phyloP scores from a whole-genome alignment of 2,113 vertebrate genomes.

The Rhipidura dahli region DNA sequence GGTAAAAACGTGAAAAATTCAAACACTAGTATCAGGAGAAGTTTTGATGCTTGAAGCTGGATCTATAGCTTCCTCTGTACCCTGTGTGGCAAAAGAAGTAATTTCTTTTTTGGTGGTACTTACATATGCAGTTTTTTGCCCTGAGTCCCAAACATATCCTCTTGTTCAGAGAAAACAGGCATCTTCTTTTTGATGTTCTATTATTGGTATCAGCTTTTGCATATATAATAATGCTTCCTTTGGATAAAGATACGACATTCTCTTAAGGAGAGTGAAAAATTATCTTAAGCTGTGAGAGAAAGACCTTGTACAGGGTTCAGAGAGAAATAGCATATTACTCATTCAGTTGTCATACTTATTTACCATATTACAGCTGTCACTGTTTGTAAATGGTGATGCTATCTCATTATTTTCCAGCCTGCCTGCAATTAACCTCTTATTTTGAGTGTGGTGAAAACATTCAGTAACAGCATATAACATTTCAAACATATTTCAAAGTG shows the following conservation, averaged over 20 bases:
- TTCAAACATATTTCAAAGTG: slow-evolving; percentile 7
- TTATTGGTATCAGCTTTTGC: background rate
- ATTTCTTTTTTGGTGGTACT: background rate
- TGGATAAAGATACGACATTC: background rate
- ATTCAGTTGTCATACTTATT: slow-evolving; percentile 18
- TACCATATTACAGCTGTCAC: background rate
- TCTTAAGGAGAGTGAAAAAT: background rate
- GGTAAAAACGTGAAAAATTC: background rate
- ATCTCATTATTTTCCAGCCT: slow-evolving; percentile 14
- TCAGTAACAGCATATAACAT: background rate
- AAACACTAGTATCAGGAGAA: background rate
- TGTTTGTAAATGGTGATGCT: background rate
- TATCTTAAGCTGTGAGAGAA: background rate
- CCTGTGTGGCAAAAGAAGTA: background rate
- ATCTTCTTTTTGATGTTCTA: background rate
- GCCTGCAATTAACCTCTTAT: slow-evolving; percentile 45
- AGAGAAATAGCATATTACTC: background rate
- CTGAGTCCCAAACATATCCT: background rate
- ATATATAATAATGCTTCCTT: background rate
- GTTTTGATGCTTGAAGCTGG: background rate
- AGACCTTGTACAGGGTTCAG: background rate
- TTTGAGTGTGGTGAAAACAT: background rate
- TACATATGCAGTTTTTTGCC: background rate
- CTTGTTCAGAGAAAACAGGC: background rate
- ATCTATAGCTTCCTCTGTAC: background rate